These are phyloP conservation scores for Hymenopus coronatus DNA, from an alignment of 2,888 invertebrate genomes.

Conservation along the genomic window DNA sequence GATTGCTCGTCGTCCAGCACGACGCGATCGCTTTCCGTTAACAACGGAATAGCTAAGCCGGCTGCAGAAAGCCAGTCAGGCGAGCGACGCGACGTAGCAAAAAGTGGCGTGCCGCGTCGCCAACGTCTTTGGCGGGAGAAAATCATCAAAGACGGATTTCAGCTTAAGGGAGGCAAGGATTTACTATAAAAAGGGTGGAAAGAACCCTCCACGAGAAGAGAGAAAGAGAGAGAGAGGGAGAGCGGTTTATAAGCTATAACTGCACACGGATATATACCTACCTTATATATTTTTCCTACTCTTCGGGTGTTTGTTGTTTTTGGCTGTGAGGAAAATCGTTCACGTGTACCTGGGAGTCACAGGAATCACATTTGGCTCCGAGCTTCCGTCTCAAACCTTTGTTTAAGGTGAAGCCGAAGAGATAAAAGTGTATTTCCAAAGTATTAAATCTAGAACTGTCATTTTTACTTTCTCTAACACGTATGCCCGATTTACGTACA, in stretches of 20 bases:
- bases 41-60: too few relatives aligned
- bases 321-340: not conserved
- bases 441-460: too few relatives aligned
- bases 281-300: not conserved
- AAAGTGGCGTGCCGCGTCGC: not conserved
- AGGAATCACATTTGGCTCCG: too few relatives aligned
- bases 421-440: too few relatives aligned
- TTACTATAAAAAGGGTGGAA: constrained; percentile 1
- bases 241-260: not conserved
- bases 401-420: too few relatives aligned
- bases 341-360: not conserved
- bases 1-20: too few relatives aligned
- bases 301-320: not conserved
- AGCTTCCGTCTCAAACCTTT: too few relatives aligned
- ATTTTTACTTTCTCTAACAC: too few relatives aligned
- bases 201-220: not conserved
- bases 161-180: constrained; percentile 25
- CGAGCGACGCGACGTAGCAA: not conserved
- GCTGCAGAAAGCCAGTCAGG: not conserved
- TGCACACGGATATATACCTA: not conserved
- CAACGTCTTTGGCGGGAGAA: not conserved
- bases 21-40: too few relatives aligned
- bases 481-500: too few relatives aligned
- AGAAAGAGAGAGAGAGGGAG: not conserved
- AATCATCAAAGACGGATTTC: constrained; percentile 31